phyloP scores from a whole-genome alignment of 2,113 vertebrate genomes.

The Pogona vitticeps region DNA sequence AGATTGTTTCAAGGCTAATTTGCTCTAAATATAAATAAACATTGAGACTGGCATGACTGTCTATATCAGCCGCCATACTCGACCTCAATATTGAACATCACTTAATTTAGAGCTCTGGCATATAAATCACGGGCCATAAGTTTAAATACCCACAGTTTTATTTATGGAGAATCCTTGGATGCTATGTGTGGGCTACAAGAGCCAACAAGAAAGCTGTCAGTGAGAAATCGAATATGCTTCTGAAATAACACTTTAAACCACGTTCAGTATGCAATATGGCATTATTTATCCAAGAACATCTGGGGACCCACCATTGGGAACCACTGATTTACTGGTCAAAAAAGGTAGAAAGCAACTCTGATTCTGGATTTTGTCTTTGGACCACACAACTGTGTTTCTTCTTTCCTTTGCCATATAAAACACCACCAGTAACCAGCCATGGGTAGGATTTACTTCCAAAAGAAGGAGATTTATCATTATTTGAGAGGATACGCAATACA shows the following conservation, averaged over 20 bases:
- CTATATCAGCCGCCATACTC: neutral
- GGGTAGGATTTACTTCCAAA: too few relatives aligned
- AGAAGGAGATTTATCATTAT: too few relatives aligned
- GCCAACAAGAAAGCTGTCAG: neutral
- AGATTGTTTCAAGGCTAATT: constrained; percentile 26
- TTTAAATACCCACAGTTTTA: neutral
- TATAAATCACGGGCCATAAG: constrained; percentile 6
- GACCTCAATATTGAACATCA: constrained; percentile 4
- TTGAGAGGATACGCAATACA: too few relatives aligned
- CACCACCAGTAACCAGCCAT: too few relatives aligned
- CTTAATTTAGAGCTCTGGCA: constrained; percentile 12
- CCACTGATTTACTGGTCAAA: too few relatives aligned
- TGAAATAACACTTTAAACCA: neutral
- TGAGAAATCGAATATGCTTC: neutral
- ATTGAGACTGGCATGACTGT: neutral
- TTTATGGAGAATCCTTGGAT: neutral
- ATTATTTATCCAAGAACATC: too few relatives aligned
- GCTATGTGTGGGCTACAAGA: neutral
- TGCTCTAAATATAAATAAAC: constrained; percentile 23
- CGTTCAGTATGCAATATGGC: too few relatives aligned
- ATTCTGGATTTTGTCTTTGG: too few relatives aligned
- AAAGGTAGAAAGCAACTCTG: too few relatives aligned
- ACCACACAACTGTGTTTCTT: too few relatives aligned
- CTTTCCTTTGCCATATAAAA: too few relatives aligned
- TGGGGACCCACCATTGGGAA: too few relatives aligned